Evolutionary conservation across 1,140 invertebrate genomes (phyloP).

Genomic region (Trichonephila clavipes): DNA sequence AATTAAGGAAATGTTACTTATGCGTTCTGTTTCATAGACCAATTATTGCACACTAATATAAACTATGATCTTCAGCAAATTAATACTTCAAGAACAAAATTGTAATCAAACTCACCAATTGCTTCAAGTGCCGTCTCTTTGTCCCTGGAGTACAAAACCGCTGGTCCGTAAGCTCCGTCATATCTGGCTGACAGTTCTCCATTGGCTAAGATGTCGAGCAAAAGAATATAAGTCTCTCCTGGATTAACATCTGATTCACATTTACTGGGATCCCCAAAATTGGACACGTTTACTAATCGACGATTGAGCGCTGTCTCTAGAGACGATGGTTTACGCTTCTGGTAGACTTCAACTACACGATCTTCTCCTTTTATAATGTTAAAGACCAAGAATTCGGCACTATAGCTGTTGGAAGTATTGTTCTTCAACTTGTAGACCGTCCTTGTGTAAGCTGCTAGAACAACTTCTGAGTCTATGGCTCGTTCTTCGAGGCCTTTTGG

Average conservation of each 20-base stretch:
- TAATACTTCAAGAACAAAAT: no score
- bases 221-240: constrained; percentile 66
- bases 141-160: constrained; percentile 56
- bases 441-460: constrained; percentile 68
- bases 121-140: constrained; percentile 65
- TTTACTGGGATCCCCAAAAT: constrained; percentile 64
- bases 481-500: constrained; percentile 62
- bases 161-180: constrained; percentile 65
- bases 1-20: no score
- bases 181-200: constrained; percentile 63
- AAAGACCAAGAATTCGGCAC: constrained; percentile 62
- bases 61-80: no score
- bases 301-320: constrained; percentile 60
- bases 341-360: constrained; percentile 32
- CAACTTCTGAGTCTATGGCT: constrained; percentile 66
- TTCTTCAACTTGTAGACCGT: constrained; percentile 52
- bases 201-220: constrained; percentile 50
- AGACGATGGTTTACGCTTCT: constrained; percentile 53
- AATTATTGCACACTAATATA: no score
- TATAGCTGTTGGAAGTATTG: constrained; percentile 35
- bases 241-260: constrained; percentile 65
- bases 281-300: constrained; percentile 63
- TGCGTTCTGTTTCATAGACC: no score
- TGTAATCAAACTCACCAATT: constrained; percentile 24
- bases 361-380: constrained; percentile 70